A percentile compares a stretch with the other conserved stretches of the same genome.
phyloP scores from a whole-genome alignment of 2,888 invertebrate genomes.

The Gonocerus acuteangulatus region DNA sequence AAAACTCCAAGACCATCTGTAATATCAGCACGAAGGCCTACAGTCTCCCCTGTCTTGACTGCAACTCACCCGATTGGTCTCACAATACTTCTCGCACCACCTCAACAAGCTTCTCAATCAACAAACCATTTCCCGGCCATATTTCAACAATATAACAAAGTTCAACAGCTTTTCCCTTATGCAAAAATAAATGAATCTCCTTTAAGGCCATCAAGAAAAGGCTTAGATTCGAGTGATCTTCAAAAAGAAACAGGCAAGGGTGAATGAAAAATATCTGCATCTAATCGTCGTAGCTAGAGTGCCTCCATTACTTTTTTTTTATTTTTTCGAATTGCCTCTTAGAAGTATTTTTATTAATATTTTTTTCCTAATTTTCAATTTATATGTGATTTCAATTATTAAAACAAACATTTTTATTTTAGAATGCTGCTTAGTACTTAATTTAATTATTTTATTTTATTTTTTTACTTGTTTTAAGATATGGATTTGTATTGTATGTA shows the following conservation, averaged over 20 bases:
- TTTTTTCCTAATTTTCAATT: too few species aligned
- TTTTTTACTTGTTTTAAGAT: too few species aligned
- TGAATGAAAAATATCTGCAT: conserved; percentile 21
- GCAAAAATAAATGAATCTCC: conserved; percentile 36
- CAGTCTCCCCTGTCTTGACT: conserved; percentile 30
- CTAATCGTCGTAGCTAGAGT: conserved; percentile 3
- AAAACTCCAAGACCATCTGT: conserved; percentile 36
- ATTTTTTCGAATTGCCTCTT: not conserved
- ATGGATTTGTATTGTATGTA: too few species aligned
- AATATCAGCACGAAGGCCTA: conserved; percentile 35
- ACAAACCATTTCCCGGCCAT: conserved; percentile 53
- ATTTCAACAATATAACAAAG: conserved; percentile 66
- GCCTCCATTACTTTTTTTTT: not conserved
- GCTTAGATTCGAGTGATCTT: conserved; percentile 31
- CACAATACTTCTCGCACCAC: conserved; percentile 41
- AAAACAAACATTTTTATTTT: too few species aligned
- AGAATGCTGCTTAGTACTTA: too few species aligned
- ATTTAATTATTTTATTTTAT: too few species aligned
- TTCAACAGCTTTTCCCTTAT: conserved; percentile 49
- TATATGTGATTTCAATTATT: too few species aligned
- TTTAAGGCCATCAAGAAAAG: conserved; percentile 37
- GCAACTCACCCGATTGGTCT: conserved; percentile 39
- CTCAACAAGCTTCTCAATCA: conserved; percentile 43
- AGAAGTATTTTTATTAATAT: too few species aligned
- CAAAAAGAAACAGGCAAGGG: conserved; percentile 38